Evolutionary conservation across 30 jellyfish, hydroid and myxozoan genomes (phyloP).

Genomic region (Catostylus mosaicus): DNA sequence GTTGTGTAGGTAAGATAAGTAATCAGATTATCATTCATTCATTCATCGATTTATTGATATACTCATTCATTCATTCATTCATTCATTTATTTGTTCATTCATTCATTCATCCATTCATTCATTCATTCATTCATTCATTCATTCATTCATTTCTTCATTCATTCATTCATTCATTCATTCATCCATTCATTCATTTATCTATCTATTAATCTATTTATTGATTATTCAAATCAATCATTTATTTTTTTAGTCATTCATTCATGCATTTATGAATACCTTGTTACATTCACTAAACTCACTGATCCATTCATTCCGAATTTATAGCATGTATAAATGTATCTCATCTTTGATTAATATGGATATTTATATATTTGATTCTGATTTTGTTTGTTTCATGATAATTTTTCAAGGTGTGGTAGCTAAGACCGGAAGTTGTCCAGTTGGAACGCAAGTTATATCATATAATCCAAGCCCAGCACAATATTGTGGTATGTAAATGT

Average conservation of each 20-base stretch:
- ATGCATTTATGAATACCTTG: not conserved
- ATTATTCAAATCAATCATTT: not conserved
- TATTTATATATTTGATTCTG: not conserved
- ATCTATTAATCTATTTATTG: too few species aligned
- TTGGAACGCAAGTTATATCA: constrained; percentile 52
- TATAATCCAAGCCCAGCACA: not conserved
- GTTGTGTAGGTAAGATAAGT: constrained; percentile 71
- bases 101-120: too few species aligned
- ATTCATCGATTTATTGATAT: too few species aligned
- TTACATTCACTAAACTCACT: too few species aligned
- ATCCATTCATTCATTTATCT: too few species aligned
- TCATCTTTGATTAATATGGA: too few species aligned
- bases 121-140: not conserved
- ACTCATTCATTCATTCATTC: too few species aligned
- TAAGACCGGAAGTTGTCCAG: constrained; percentile 62
- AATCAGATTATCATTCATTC: too few species aligned
- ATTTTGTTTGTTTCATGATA: not conserved
- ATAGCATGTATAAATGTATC: too few species aligned
- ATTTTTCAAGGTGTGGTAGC: constrained; percentile 11
- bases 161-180: too few species aligned
- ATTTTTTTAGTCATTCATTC: not conserved
- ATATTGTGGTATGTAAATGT: constrained; percentile 16
- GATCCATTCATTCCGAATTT: too few species aligned
- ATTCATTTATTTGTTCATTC: too few species aligned
- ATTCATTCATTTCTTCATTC: not conserved